phyloP scores from a whole-genome alignment of 2,888 invertebrate species.

The Cerceris ruficornis region DNA sequence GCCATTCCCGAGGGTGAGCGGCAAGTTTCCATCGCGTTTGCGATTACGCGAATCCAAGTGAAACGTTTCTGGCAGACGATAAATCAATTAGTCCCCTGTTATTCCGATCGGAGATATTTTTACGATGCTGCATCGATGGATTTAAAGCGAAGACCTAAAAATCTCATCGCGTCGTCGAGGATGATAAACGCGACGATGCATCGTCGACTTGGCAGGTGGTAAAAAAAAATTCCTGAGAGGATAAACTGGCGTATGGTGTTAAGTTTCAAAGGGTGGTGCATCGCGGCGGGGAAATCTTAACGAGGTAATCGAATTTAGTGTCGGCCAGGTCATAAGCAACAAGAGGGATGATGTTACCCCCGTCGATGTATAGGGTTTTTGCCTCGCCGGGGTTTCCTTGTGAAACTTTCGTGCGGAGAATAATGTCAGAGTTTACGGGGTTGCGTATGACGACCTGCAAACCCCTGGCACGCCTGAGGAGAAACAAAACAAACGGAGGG shows the following conservation, averaged over 20 bases:
- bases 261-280: constrained; percentile 26
- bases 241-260: constrained; percentile 25
- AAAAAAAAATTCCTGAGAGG: constrained; percentile 20
- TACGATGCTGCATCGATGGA: too few species aligned
- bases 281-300: constrained; percentile 40
- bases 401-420: constrained; percentile 15
- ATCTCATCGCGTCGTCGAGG: not conserved
- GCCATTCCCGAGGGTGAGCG: constrained; percentile 47
- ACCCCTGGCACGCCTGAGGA: constrained; percentile 12
- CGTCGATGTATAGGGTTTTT: constrained; percentile 36
- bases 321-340: constrained; percentile 39
- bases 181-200: not conserved
- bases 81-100: not conserved
- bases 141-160: not conserved
- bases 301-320: constrained; percentile 55
- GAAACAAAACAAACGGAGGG: constrained; percentile 41
- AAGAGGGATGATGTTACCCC: constrained; percentile 50
- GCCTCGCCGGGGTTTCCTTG: constrained; percentile 53
- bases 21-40: constrained; percentile 50
- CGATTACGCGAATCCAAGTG: constrained; percentile 18
- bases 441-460: constrained; percentile 11
- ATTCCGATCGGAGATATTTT: too few species aligned
- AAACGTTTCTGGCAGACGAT: not conserved
- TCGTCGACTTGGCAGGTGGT: not conserved
- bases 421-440: constrained; percentile 4